A percentile compares a stretch with the other conserved stretches of the same genome.
phyloP scores from a whole-genome alignment of 1,140 invertebrate species.

The Marisa cornuarietis region DNA sequence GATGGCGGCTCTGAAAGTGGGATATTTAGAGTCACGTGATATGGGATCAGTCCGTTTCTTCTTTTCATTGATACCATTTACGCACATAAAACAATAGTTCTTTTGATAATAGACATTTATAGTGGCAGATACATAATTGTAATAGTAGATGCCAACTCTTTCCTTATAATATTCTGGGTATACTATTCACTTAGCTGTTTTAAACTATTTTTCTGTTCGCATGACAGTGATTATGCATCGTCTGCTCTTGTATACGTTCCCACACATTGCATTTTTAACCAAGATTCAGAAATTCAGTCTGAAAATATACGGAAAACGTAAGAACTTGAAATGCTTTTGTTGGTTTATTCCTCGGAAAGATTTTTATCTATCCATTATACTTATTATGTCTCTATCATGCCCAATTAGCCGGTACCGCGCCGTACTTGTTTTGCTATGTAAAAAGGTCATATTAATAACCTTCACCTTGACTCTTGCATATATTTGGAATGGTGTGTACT shows the following conservation, averaged over 20 bases:
- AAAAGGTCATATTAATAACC: no score
- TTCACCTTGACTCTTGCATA: no score
- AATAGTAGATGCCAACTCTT: background rate
- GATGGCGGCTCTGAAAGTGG: conserved; percentile 43
- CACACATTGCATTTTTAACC: no score
- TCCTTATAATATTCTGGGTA: background rate
- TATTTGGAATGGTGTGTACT: no score
- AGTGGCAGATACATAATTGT: background rate
- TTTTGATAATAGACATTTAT: background rate
- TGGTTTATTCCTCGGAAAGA: no score
- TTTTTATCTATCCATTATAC: no score
- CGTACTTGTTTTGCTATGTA: no score
- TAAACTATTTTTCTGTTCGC: background rate
- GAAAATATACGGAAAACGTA: no score
- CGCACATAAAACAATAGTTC: background rate
- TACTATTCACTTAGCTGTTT: background rate
- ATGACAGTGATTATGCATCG: conserved; percentile 7
- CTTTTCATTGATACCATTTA: background rate
- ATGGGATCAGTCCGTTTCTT: conserved; percentile 38
- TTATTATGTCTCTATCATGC: no score
- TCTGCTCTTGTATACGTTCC: background rate
- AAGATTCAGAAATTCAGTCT: no score
- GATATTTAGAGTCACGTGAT: conserved; percentile 45
- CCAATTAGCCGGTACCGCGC: no score
- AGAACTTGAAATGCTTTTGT: no score